Base-by-base conservation (phyloP, 1,140 invertebrate species). In the Chelonus insularis region DNA sequence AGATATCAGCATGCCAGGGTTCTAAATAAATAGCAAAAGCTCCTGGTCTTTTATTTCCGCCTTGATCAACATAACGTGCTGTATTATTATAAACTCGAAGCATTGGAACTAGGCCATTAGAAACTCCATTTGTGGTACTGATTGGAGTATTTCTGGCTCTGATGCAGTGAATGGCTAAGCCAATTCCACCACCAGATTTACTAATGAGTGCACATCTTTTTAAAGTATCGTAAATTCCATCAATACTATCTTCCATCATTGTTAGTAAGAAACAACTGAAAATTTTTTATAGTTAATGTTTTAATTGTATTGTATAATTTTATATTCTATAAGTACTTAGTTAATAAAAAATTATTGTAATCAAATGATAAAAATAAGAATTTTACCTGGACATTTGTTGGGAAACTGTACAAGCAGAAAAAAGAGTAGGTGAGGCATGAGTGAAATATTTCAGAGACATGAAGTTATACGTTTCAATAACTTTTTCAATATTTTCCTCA, bases 11-110 rank as follows among this genome's bases (percentile, higher is more conserved):
- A 83, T 99, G 98, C 98, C 98, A 99, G 2, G 98, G 97, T 78
- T 99, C 98, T 14, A 99, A 73, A 74, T 99, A 99, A 62, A 99
- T 90, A n/a, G 97, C 96, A 85, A 98, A 98, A 11, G 97, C 96
- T 29, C 97, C 96, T 9, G 97, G 96, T 66, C 96, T 83, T 80
- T 99, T 99, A 72, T 97, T 98, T 21, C 96, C 97, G 23, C 97
- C 96, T 83, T 99, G 97, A 80, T 98, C 95, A 0, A 99, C 96
- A 83, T 99, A 99, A 66, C 93, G 84, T 0, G 96, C 96, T 25
- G 95, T 96, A 72, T 96, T 95, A 74, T 99, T 99, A 72, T 89
- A 99, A 0, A 99, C 95, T 68, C 95, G 80, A 6, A 99, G 81
- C 94, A 99, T 98, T 0, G 97, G 97, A 25, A 99, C 90, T 12